Percentiles rank a stretch among this genome's conserved stretches.
These are phyloP conservation scores for Teleopsis dalmanni DNA, from an alignment of 1,140 invertebrate genomes.

Conservation along the genomic window DNA sequence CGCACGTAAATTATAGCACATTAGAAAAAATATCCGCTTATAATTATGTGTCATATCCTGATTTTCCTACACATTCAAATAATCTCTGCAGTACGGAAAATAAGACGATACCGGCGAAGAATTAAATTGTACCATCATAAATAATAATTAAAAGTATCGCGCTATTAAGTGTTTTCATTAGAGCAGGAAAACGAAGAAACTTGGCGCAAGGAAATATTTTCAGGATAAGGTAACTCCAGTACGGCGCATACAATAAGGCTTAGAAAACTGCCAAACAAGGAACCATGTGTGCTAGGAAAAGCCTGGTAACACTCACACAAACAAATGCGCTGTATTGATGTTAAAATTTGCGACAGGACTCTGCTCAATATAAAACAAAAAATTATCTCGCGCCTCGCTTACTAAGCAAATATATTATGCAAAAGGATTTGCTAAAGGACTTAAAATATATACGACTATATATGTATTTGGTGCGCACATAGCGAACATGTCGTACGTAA, in stretches of 20 bases:
- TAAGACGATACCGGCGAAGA: too few species aligned
- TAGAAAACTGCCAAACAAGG: slow-evolving; percentile 20
- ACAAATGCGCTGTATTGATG: background rate
- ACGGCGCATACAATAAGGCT: slow-evolving; percentile 20
- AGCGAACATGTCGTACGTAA: slow-evolving; percentile 10
- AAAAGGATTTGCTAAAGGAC: slow-evolving; percentile 8
- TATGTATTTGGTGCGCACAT: slow-evolving; percentile 4
- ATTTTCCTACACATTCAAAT: too few species aligned
- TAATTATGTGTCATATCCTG: too few species aligned
- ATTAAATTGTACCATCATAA: slow-evolving; percentile 22
- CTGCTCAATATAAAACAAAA: slow-evolving; percentile 19
- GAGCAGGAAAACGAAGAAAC: slow-evolving; percentile 1
- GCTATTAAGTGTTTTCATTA: slow-evolving; percentile 43
- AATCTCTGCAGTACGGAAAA: too few species aligned
- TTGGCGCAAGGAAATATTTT: slow-evolving; percentile 9
- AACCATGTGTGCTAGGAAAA: slow-evolving; percentile 29
- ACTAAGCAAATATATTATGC: slow-evolving; percentile 28
- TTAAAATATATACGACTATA: slow-evolving; percentile 1
- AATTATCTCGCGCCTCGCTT: slow-evolving; percentile 15
- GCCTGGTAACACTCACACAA: background rate
- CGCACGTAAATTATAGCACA: too few species aligned
- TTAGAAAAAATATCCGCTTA: too few species aligned
- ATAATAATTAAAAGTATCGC: slow-evolving; percentile 40
- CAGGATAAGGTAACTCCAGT: slow-evolving; percentile 31
- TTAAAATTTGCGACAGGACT: background rate